These are phyloP conservation scores for Lontra canadensis DNA, from an alignment of 2,113 vertebrate genomes.

Conservation along the genomic window DNA sequence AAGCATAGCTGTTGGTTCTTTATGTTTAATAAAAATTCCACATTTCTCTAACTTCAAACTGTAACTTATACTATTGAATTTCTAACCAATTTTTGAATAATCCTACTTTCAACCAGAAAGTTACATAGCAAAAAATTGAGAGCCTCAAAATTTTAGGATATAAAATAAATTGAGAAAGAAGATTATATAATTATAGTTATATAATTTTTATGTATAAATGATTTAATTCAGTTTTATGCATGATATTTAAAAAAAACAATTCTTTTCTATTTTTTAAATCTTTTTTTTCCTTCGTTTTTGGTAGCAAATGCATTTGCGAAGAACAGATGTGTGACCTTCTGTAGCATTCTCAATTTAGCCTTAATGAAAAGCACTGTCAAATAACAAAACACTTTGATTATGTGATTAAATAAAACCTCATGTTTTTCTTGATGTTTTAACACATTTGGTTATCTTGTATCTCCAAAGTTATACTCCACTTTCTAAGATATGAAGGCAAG, in stretches of 20 bases:
- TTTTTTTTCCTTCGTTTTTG: background rate
- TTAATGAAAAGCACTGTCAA: background rate
- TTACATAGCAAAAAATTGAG: background rate
- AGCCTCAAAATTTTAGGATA: background rate
- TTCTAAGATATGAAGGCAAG: conserved; percentile 39
- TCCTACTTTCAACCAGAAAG: background rate
- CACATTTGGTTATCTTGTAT: background rate
- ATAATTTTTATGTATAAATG: background rate
- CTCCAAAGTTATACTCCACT: background rate
- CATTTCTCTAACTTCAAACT: background rate
- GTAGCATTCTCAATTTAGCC: background rate
- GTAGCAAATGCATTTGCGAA: background rate
- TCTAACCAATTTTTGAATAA: background rate
- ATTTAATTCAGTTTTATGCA: background rate
- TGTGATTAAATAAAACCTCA: background rate
- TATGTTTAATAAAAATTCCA: background rate
- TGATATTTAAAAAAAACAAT: background rate
- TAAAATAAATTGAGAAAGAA: background rate
- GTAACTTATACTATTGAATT: background rate
- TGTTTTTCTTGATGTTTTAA: background rate
- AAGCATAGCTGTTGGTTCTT: background rate
- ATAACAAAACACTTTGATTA: background rate
- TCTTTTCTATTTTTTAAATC: no score
- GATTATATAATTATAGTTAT: background rate
- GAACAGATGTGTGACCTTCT: conserved; percentile 22